Conservation (phyloP, 1,140 invertebrate species). For the Leptonema lineaticorne region DNA sequence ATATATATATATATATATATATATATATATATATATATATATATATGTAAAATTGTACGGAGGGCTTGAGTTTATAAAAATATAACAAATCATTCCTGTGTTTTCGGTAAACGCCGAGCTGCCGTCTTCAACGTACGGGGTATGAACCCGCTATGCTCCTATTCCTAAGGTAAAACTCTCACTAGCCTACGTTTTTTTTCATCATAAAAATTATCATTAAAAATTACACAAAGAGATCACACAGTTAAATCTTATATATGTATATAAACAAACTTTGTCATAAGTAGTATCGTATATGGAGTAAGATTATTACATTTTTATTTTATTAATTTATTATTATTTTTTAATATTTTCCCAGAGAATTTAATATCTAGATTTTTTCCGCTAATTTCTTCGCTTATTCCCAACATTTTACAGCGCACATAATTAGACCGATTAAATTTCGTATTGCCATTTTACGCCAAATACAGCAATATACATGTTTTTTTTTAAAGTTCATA, state of each 20-base stretch:
- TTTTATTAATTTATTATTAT: slow-evolving; percentile 14
- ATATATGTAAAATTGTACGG: slow-evolving; percentile 42
- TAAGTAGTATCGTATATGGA: slow-evolving; percentile 42
- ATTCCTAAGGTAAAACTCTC: slow-evolving; percentile 40
- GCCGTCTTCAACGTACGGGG: slow-evolving; percentile 13
- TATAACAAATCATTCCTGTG: slow-evolving; percentile 42
- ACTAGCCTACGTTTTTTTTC: slow-evolving; percentile 36
- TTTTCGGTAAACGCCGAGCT: slow-evolving; percentile 20
- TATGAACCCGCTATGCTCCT: slow-evolving; percentile 22
- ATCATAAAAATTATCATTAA: slow-evolving; percentile 40
- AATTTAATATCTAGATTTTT: slow-evolving; percentile 32
- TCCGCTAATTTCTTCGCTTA: slow-evolving; percentile 30
- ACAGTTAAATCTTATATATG: slow-evolving; percentile 42
- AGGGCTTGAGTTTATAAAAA: slow-evolving; percentile 43
- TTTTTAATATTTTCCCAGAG: slow-evolving; percentile 7
- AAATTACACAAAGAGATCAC: slow-evolving; percentile 44
- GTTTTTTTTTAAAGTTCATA: no score
- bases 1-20: no score
- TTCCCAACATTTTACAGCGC: slow-evolving; percentile 1
- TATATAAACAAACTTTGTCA: slow-evolving; percentile 43
- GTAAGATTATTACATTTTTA: slow-evolving; percentile 37
- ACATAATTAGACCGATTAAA: slow-evolving; percentile 30
- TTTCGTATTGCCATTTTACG: slow-evolving; percentile 34
- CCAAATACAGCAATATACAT: slow-evolving; percentile 34
- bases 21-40: slow-evolving; percentile 42